A percentile compares a stretch with the other conserved stretches of the same genome.
phyloP scores from a whole-genome alignment of 2,888 invertebrate species.

The Caenorhabditis sp. region DNA sequence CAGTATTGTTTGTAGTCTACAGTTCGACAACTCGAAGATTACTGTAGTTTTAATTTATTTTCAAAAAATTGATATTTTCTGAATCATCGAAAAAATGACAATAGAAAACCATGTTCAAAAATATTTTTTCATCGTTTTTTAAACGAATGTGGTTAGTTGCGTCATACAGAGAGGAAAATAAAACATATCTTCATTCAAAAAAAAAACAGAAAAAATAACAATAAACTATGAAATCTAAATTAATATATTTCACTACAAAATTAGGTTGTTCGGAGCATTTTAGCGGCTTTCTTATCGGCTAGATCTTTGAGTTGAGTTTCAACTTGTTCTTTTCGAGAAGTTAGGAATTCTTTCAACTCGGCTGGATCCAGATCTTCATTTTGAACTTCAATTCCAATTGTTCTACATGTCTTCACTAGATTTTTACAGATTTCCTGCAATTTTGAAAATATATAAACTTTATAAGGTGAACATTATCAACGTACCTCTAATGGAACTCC shows the following conservation, averaged over 20 bases:
- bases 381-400: conserved; percentile 62
- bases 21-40: no score
- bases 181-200: not conserved
- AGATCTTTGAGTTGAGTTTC: conserved; percentile 60
- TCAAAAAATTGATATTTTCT: no score
- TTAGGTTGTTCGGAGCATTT: conserved; percentile 65
- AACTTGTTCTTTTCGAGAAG: conserved; percentile 55
- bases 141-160: no score
- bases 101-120: no score
- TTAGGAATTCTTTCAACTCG: conserved; percentile 56
- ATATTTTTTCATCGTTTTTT: no score
- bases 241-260: not conserved
- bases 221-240: not conserved
- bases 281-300: conserved; percentile 68
- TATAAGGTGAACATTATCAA: no score
- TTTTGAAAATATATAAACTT: no score
- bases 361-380: conserved; percentile 63
- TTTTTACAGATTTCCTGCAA: conserved; percentile 56
- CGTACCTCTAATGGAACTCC: conserved; percentile 51
- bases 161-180: not conserved
- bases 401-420: conserved; percentile 56
- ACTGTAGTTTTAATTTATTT: no score
- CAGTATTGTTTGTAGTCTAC: no score
- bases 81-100: no score
- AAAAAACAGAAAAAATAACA: conserved; percentile 6